Conservation (phyloP, 2,797 vertebrate species). For the Lithobates pipiens region DNA sequence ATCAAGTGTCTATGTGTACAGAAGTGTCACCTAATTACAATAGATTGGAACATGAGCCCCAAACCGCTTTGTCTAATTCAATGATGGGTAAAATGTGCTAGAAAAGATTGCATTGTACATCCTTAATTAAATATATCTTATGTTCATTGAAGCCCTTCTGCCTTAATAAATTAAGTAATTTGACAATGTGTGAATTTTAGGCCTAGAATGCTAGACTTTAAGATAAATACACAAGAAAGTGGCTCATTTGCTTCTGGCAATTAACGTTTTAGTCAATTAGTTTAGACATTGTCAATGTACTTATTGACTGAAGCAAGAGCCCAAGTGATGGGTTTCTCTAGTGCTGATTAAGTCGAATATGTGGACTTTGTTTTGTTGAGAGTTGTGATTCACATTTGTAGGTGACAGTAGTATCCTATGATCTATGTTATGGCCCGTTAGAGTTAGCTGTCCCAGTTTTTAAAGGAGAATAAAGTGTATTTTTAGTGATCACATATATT, state of each 20-base stretch:
- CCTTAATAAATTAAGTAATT: neutral
- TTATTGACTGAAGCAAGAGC: slow-evolving; percentile 1
- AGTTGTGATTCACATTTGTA: neutral
- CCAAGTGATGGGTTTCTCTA: neutral
- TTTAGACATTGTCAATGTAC: slow-evolving; percentile 27
- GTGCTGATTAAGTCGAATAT: neutral
- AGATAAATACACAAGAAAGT: neutral
- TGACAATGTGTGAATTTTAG: slow-evolving; percentile 13
- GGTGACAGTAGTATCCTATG: neutral
- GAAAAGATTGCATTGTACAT: slow-evolving; percentile 4
- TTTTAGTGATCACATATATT: neutral
- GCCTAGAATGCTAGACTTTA: neutral
- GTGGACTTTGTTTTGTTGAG: neutral
- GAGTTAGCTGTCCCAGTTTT: neutral
- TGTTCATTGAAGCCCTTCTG: neutral
- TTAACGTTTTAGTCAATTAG: slow-evolving; percentile 17
- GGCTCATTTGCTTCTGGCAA: neutral
- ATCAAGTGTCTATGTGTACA: neutral
- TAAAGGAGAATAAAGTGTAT: neutral
- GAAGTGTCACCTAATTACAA: slow-evolving; percentile 4
- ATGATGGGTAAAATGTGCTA: neutral
- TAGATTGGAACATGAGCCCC: neutral
- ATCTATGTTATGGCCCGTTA: neutral
- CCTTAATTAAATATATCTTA: slow-evolving; percentile 9
- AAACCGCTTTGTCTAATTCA: neutral